Base-by-base conservation (phyloP, 2,797 vertebrate species). In the Threskiornis aethiopicus region DNA sequence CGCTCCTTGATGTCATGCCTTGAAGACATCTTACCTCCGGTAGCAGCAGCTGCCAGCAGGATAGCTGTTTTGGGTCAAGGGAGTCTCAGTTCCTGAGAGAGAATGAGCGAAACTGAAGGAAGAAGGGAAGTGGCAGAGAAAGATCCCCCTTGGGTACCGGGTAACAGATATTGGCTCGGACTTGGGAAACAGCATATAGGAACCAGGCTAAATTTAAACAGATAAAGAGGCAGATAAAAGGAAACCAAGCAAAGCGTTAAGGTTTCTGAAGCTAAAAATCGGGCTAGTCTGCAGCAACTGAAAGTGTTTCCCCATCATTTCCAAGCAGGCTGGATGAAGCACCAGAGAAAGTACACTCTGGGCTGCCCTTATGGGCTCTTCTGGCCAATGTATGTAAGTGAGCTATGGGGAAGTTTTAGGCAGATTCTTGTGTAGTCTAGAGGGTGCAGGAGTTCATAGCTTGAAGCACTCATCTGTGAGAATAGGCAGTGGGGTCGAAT, bases 321-420 rank as follows among this genome's bases (percentile, higher is more conserved):
- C 96, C 98, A 96, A 95, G 94, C 95, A 96, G 98, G 96, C 98
- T 96, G 96, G 98, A 95, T 97, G 96, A 96, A 95, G 95, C 92
- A 86, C n/a, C 65, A 88, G 76, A 69, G 72, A 73, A 84, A 59
- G 51, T 7, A 5, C 24, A 51, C 84, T 88, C 62, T 70, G 85
- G 92, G 92, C 96, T 91, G 80, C 72, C 78, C 87, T 91, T 17
- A 4, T 6, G 84, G 89, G 93, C 77, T 91, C 64, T 91, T 87
- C 69, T 66, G 67, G 81, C 71, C 84, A 85, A 3, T 20, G 39
- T 47, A 6, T 65, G 37, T 16, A 21, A 91, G 69, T 6, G 49
- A 89, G 67, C 77, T 58, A 8, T 10, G 73, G 67, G 79, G 76
- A 81, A 84, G 79, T 92, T 96, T 70, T 28, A 46, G 93, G 93